Percentiles rank a stretch among this genome's conserved stretches.
Evolutionary conservation across 2,888 invertebrate genomes (phyloP).

Genomic region (Tribolium freemani): DNA sequence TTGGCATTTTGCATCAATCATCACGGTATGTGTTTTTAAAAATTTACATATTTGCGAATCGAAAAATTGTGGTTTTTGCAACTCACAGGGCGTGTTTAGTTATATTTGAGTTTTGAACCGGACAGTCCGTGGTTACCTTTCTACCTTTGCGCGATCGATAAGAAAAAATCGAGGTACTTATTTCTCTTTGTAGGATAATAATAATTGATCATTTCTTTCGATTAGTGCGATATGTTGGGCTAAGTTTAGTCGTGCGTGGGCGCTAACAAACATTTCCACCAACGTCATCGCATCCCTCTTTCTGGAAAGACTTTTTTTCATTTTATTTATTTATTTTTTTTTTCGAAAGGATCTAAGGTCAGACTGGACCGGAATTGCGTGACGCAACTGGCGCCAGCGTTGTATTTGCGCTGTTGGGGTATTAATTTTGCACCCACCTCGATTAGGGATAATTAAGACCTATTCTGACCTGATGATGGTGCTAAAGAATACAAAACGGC

Average conservation of each 20-base stretch:
- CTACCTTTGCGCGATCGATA: constrained; percentile 16
- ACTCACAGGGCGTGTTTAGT: constrained; percentile 28
- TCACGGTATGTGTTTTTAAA: constrained; percentile 11
- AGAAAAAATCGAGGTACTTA: constrained; percentile 22
- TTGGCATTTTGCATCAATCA: neutral
- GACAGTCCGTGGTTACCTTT: constrained; percentile 5
- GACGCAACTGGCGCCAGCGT: constrained; percentile 34
- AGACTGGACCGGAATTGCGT: constrained; percentile 32
- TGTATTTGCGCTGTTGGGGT: constrained; percentile 30
- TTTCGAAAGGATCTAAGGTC: constrained; percentile 16
- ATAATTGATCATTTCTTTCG: neutral
- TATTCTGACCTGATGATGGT: neutral
- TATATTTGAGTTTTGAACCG: neutral
- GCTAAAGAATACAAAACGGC: constrained; percentile 1
- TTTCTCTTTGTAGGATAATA: neutral
- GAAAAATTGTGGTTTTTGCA: neutral
- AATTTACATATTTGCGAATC: neutral
- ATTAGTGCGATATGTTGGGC: neutral
- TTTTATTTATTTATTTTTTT: neutral
- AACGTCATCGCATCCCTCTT: constrained; percentile 7
- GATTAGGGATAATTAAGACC: constrained; percentile 25
- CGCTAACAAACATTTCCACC: neutral
- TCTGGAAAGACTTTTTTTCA: neutral
- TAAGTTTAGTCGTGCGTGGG: constrained; percentile 17
- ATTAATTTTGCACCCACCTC: constrained; percentile 32